phyloP scores from a whole-genome alignment of 2,113 vertebrate species.

The Clarias magur region DNA sequence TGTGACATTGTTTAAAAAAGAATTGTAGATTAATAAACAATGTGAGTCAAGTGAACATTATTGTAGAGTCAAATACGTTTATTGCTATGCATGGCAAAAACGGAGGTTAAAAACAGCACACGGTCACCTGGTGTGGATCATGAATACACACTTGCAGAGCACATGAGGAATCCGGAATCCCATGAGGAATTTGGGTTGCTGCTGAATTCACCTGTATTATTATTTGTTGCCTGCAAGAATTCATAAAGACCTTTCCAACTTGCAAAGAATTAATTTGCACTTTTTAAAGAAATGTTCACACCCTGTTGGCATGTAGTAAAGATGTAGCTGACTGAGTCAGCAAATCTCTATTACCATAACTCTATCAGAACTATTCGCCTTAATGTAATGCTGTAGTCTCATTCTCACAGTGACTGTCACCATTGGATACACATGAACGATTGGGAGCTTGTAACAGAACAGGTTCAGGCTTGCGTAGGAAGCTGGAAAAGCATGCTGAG shows the following conservation, averaged over 20 bases:
- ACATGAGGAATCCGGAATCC: not conserved
- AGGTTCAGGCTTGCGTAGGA: conserved; percentile 62
- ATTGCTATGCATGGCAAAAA: not conserved
- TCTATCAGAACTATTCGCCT: conserved; percentile 19
- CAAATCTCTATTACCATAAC: conserved; percentile 2
- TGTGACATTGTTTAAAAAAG: not conserved
- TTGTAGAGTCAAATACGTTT: not conserved
- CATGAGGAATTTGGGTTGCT: conserved; percentile 1
- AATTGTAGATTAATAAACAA: not conserved
- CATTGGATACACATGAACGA: conserved; percentile 34
- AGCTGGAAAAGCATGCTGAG: conserved; percentile 69
- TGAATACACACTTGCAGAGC: not conserved
- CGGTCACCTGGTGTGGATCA: not conserved
- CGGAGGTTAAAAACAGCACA: not conserved
- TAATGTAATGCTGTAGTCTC: conserved; percentile 49
- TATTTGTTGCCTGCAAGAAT: not conserved
- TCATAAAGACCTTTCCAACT: not conserved
- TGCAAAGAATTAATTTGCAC: conserved; percentile 23
- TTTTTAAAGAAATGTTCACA: conserved; percentile 30
- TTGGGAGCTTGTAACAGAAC: conserved; percentile 49
- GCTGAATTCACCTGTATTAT: not conserved
- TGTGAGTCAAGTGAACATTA: not conserved
- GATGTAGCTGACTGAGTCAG: conserved; percentile 29
- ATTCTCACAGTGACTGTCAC: conserved; percentile 60
- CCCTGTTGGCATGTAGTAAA: conserved; percentile 31